Evolutionary conservation across 2,797 vertebrate species (phyloP), one percentile per base, ranked within the genome.

Genomic region (Schizopygopsis malacanthus): DNA sequence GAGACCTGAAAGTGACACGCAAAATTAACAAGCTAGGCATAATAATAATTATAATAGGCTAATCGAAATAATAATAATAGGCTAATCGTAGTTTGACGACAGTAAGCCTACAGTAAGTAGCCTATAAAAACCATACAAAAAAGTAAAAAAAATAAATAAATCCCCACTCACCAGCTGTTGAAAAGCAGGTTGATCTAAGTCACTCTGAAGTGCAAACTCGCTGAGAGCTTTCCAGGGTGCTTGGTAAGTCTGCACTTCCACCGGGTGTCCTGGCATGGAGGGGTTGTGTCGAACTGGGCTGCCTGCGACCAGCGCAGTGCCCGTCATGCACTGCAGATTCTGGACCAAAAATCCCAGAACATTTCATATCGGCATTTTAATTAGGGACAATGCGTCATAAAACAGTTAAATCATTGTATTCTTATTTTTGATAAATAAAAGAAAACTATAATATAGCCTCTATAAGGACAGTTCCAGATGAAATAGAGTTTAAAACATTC

Each of bases 211-310:
- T 59, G 98, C 97, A 88, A 98, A 98, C 73, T 98, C 97, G 89
- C 97, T 98, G 90, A 99, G 96, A 4, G 96, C 96, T 91, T 98
- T 99, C 97, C 98, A 99, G 0, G 97, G 97, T 0, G 97, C 96
- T 87, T 99, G 97, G 90, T 97, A 98, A 7, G 96, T 97, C 88
- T 99, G 97, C 72, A 99, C 97, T 93, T 99, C 98, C 79, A 99
- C 97, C 0, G 96, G 95, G 69, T 95, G 97, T 90, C 97, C 98
- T 82, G 98, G 97, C 89, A 97, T 93, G 0, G 95, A 93, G 88
- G 94, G 96, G 78, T 98, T 97, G 75, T 98, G 98, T 15, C 97
- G 96, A 88, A 99, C 96, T 9, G 98, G 98, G 89, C 97, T 98
- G 59, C 97, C 96, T 1, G 97, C 98, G 88, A 98, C 97, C 91